These are phyloP conservation scores for Mormyrus lacerda DNA, from an alignment of 2,113 vertebrate species.

Conservation along the genomic window DNA sequence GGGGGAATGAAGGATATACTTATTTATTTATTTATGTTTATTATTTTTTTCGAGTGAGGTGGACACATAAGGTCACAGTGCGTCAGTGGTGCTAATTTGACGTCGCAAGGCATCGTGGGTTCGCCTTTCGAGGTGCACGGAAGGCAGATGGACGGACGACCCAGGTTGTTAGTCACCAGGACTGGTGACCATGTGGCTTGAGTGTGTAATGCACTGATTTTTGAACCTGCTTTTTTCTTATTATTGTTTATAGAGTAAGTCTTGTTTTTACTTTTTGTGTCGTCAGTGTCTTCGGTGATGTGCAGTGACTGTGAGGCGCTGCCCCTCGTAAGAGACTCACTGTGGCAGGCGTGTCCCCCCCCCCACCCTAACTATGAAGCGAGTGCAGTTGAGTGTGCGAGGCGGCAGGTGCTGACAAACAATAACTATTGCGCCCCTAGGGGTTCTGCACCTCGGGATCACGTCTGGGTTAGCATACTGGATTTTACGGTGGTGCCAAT, in stretches of 20 bases:
- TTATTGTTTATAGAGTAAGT: background rate
- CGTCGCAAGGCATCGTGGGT: background rate
- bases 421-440: constrained; percentile 28
- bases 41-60: background rate
- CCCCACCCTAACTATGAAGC: constrained; percentile 26
- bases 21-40: background rate
- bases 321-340: background rate
- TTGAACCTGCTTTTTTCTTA: background rate
- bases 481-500: background rate
- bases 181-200: background rate
- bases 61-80: background rate
- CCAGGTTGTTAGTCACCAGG: background rate
- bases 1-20: background rate
- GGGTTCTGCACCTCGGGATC: constrained; percentile 28
- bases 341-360: background rate
- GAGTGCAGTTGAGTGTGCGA: constrained; percentile 35
- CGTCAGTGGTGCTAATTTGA: background rate
- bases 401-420: constrained; percentile 8
- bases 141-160: background rate
- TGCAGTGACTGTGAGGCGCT: background rate
- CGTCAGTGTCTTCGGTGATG: background rate
- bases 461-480: constrained; percentile 16
- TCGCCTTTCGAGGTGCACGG: background rate
- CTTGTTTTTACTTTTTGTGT: background rate
- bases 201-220: background rate